Base-by-base conservation (phyloP, 2,888 invertebrate genomes). In the Idaea straminata region DNA sequence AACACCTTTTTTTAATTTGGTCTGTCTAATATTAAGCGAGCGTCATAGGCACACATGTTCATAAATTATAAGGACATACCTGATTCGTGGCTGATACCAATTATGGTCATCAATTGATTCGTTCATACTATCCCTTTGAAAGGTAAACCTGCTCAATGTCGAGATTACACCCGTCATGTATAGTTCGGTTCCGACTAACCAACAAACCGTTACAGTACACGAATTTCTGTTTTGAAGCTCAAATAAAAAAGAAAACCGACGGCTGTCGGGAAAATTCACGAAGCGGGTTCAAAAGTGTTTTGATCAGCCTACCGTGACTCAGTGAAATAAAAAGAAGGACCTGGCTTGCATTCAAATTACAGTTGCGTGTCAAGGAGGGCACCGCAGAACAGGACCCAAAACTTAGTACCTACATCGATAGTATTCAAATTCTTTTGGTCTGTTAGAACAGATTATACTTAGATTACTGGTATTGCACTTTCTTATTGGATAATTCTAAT, bases 301-400 rank as follows among this genome's bases (percentile, higher is more conserved):
- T 84, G 84, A 84, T 81, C 82, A 83, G 77, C 78, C 74, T 81
- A 76, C 78, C 81, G 80, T 84, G 80, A 80, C 81, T 78, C 67
- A 71, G 72, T 73, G 68, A 76, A 80, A 82, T 84, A 83, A 82
- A 83, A 84, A 80, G 75, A 64, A 68, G 66, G 68, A 62, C 67
- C 72, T 73, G 75, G 72, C 77, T 79, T 81, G 79, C 81, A 84
- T 85, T 80, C 76, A 84, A 84, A 85, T 85, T 75, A 82, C 77
- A 72, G 64, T 66, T 71, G 69, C 65, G 72, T 74, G 76, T 73
- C 73, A 73, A 77, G 71, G 71, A 76, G 74, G 76, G 77, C 66
- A 76, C 70, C 64, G 69, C 72, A 71, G 77, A 78, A 76, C 71
- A 74, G 69, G 74, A 77, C 77, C 75, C 77, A 79, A 77, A 81